Base-by-base conservation (phyloP, 2,797 vertebrate species). In the Austrolebias charrua region DNA sequence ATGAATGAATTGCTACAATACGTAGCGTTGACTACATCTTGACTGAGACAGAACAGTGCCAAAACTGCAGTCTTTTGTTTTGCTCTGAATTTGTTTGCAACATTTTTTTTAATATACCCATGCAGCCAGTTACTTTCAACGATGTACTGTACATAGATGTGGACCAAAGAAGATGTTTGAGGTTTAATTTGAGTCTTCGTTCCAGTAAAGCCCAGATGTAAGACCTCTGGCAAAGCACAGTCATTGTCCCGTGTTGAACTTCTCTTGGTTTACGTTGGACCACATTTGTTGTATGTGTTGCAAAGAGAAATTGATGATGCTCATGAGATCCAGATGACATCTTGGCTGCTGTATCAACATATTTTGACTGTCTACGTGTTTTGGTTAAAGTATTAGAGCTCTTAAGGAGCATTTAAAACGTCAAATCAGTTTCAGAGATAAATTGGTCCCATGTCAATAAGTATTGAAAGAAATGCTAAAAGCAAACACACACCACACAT, bases 271-370 rank as follows among this genome's bases (percentile, higher is more conserved):
- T 45, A 44, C 50, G 18, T 50, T 56, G 6, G 54, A 46, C 53
- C 52, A 48, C 58, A 24, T 31, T 49, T 31, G 13, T 40, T 49
- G 55, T 54, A 43, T 20, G 5, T n/a, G 63, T 52, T 72, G 0
- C 16, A 49, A 54, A 60, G 28, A n/a, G 14, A 61, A 50, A 55
- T 50, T n/a, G 11, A 54, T 63, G 49, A 53, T 24, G 63, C 73
- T 79, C 43, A 29, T n/a, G 66, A 73, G 77, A 75, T 55, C 40
- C 54, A 64, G 74, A 69, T 72, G 71, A 71, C 52, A 73, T 78
- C 62, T 71, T 52, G 52, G 50, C 48, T 40, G 47, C 70, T 66
- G 40, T 35, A 54, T 74, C 40, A 69, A 58, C 66, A 61, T 72
- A 46, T 51, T 63, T 75, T 59, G 19, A 47, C 55, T 24, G 19